A percentile compares a stretch with the other conserved stretches of the same genome.
These are phyloP conservation scores for Gnathonemus echidnorhynchus DNA, from an alignment of 2,113 vertebrate genomes.

Conservation along the genomic window DNA sequence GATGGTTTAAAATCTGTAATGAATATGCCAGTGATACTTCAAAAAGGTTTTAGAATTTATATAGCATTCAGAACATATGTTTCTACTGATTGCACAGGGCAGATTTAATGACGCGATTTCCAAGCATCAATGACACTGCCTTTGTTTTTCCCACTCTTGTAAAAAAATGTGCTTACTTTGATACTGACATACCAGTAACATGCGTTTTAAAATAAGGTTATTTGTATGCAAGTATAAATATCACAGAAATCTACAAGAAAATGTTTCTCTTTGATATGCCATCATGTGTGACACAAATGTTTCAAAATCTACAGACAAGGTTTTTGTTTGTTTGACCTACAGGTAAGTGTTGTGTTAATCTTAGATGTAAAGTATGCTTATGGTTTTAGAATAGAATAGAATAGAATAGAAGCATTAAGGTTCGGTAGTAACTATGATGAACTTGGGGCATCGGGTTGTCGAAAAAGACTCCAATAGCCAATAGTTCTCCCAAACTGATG, in stretches of 20 bases:
- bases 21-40: background rate
- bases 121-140: background rate
- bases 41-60: background rate
- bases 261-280: background rate
- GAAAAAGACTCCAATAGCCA: background rate
- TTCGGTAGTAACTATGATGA: background rate
- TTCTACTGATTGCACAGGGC: background rate
- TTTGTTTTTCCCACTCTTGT: background rate
- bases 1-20: background rate
- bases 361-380: background rate
- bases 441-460: background rate
- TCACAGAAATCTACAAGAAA: background rate
- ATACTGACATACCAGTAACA: background rate
- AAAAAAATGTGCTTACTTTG: background rate
- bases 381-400: background rate
- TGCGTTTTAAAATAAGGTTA: background rate
- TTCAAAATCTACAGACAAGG: background rate
- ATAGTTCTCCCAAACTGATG: background rate
- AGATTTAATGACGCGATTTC: background rate
- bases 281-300: background rate
- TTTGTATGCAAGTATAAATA: background rate
- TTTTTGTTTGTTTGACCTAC: background rate
- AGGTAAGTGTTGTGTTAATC: background rate
- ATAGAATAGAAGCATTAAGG: background rate
- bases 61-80: background rate